Base-by-base conservation (phyloP, 2,888 invertebrate genomes). In the Mythimna loreyi region DNA sequence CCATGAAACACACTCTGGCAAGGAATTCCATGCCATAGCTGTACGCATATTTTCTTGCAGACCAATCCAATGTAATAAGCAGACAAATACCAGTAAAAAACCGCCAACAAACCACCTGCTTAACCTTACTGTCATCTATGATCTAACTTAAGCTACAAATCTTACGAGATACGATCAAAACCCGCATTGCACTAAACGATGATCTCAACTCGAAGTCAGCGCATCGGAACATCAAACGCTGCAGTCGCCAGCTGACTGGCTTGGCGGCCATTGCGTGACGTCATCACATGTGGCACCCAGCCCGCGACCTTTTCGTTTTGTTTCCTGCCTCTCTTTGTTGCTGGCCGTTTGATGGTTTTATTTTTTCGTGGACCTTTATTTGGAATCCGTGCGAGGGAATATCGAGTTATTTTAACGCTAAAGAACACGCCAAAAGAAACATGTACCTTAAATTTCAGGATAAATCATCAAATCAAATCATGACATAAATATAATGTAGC, bases 261-360 rank as follows among this genome's bases (percentile, higher is more conserved):
- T 75, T 85, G 86, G 74, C 81, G 76, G 84, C 82, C 79, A 78
- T 79, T 72, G 78, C 53, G 57, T 92, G 92, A 93, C 93, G 91
- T 93, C 92, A 93, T 60, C 90, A 91, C 93, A 93, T 92, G 90
- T 92, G 93, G 90, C 87, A 78, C 78, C 87, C 91, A 89, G 85
- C 71, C 85, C 81, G 68, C 85, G 81, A 83, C 83, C 84, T 88
- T 87, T 87, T 89, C 84, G 83, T 85, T 87, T 87, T 88, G 81
- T 87, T 85, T 86, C 83, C 83, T 86, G 81, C 81, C 86, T 86
- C 85, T 86, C 87, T 87, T 84, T 85, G 80, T 78, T 86, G 74
- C 69, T 80, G 69, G 60, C 71, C 49, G 74, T 73, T 75, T 70
- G 77, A 68, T 80, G 58, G 69, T 76, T 75, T 40, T 72, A 72